These are phyloP conservation scores for Phymatocera aterrima DNA, from an alignment of 2,888 invertebrate species.

Conservation along the genomic window DNA sequence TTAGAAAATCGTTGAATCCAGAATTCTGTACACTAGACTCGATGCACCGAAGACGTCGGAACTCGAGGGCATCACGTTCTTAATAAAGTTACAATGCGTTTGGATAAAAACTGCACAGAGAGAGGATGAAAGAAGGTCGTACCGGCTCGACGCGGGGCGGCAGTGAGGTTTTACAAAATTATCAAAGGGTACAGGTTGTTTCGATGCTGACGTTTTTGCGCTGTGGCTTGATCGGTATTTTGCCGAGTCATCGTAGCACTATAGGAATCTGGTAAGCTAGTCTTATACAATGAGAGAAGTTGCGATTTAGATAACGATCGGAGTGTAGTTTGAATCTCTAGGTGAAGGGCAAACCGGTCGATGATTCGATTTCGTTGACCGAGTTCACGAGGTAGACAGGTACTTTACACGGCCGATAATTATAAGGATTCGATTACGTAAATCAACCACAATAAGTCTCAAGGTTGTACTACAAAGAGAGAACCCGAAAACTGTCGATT, in stretches of 20 bases:
- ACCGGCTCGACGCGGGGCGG: not conserved
- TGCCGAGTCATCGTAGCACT: conserved; percentile 9
- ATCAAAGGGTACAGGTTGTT: not conserved
- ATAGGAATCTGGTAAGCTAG: conserved; percentile 1
- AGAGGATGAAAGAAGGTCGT: not conserved
- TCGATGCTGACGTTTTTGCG: not conserved
- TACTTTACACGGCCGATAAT: not conserved
- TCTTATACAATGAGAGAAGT: not conserved
- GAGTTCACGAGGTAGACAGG: too few species aligned
- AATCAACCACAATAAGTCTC: not conserved
- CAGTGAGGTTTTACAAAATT: not conserved
- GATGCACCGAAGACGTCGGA: not conserved
- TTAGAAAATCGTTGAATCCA: not conserved
- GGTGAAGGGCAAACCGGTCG: conserved; percentile 46
- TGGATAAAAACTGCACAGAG: not conserved
- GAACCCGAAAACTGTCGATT: not conserved
- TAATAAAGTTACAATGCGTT: not conserved
- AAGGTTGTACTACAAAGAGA: not conserved
- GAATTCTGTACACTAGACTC: not conserved
- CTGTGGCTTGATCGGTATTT: not conserved
- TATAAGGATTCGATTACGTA: not conserved
- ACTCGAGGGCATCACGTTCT: not conserved
- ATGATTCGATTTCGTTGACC: conserved; percentile 42
- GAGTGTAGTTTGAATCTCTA: conserved; percentile 36
- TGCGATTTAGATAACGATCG: conserved; percentile 8